phyloP scores from a whole-genome alignment of 1,140 invertebrate genomes.

The Condylostylus longicornis region DNA sequence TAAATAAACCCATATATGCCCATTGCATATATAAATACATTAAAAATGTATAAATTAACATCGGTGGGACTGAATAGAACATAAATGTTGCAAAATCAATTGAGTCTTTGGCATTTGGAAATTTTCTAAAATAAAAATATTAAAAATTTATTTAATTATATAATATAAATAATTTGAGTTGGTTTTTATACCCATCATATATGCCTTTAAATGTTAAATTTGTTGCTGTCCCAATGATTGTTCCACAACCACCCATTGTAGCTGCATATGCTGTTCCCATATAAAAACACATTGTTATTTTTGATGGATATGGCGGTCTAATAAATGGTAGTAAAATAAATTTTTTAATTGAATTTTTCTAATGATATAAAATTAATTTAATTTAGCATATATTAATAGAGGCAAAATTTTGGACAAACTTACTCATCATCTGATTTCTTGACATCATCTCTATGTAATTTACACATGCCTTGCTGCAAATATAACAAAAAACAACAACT shows the following conservation, averaged over 20 bases:
- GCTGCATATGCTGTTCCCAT: constrained; percentile 69
- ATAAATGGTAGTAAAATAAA: constrained; percentile 5
- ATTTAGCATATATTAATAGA: constrained; percentile 10
- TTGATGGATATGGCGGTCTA: constrained; percentile 41
- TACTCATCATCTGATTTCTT: constrained; percentile 32
- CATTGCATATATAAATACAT: constrained; percentile 58
- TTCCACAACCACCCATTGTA: constrained; percentile 67
- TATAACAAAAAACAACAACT: constrained; percentile 4
- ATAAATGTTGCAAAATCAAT: constrained; percentile 66
- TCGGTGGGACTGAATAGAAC: constrained; percentile 43
- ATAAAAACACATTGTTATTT: constrained; percentile 53
- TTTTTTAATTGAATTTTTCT: no score
- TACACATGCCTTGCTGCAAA: constrained; percentile 44
- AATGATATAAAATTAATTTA: not conserved
- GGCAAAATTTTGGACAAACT: constrained; percentile 15
- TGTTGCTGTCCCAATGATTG: constrained; percentile 74
- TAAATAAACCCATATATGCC: constrained; percentile 58
- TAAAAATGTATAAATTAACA: constrained; percentile 54
- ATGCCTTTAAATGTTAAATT: constrained; percentile 75
- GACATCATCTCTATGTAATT: constrained; percentile 39
- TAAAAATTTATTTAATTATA: constrained; percentile 2
- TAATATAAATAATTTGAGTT: constrained; percentile 16
- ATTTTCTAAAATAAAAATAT: constrained; percentile 24
- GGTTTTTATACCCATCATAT: constrained; percentile 39
- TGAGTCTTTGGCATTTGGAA: constrained; percentile 37